Evolutionary conservation across 2,888 invertebrate species (phyloP).

Genomic region (Cephus runcator): DNA sequence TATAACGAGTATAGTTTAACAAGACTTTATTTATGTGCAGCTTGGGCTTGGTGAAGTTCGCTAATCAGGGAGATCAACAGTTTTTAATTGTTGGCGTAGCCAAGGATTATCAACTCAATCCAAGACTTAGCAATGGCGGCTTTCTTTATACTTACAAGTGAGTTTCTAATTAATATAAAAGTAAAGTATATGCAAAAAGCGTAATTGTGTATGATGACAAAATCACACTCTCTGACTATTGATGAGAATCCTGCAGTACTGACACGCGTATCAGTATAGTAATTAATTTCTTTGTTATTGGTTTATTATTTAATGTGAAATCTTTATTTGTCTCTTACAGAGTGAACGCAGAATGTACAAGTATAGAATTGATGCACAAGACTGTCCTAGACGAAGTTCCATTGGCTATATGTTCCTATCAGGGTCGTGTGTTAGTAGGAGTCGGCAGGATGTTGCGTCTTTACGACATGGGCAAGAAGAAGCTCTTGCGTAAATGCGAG

Average conservation of each 20-base stretch:
- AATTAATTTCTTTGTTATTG: constrained; percentile 12
- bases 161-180: constrained; percentile 31
- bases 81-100: constrained; percentile 86
- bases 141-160: constrained; percentile 88
- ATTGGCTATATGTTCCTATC: constrained; percentile 88
- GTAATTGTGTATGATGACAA: constrained; percentile 52
- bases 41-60: constrained; percentile 84
- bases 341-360: constrained; percentile 80
- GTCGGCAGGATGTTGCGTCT: constrained; percentile 92
- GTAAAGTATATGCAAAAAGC: neutral
- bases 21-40: constrained; percentile 57
- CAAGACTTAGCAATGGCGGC: constrained; percentile 84
- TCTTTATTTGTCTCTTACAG: constrained; percentile 58
- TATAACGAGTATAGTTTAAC: neutral
- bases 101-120: constrained; percentile 89
- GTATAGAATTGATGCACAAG: constrained; percentile 91
- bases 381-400: constrained; percentile 94
- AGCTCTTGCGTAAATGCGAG: constrained; percentile 96
- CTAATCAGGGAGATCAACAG: constrained; percentile 71
- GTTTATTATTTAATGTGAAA: constrained; percentile 22
- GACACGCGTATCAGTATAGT: constrained; percentile 33
- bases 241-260: constrained; percentile 65
- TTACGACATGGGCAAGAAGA: constrained; percentile 97
- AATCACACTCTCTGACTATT: constrained; percentile 51
- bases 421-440: constrained; percentile 91